Conservation (phyloP, 2,797 vertebrate genomes). For the Tapirus indicus region DNA sequence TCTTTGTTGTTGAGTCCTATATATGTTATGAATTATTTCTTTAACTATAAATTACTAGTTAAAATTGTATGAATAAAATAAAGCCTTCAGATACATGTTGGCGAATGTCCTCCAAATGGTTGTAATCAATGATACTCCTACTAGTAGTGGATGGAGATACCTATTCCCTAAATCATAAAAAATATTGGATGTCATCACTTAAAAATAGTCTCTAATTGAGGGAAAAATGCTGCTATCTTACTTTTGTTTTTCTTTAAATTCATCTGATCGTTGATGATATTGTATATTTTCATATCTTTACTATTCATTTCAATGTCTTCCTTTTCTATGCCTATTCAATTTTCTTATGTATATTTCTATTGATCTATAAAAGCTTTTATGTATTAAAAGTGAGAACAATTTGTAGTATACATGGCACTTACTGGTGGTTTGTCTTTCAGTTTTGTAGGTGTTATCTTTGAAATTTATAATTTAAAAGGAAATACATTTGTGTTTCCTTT, state of each 20-base stretch:
- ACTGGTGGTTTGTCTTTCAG: neutral
- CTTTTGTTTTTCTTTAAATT: neutral
- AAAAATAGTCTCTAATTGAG: neutral
- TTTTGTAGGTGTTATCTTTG: neutral
- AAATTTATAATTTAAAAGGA: neutral
- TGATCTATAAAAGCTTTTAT: neutral
- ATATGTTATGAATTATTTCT: neutral
- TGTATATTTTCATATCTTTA: neutral
- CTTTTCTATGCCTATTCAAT: neutral
- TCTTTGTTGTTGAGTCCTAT: neutral
- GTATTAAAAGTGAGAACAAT: neutral
- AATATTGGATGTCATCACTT: neutral
- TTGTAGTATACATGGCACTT: neutral
- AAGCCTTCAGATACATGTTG: neutral
- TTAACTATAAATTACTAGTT: neutral
- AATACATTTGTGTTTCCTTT: neutral
- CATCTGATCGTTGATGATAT: neutral
- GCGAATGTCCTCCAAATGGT: neutral
- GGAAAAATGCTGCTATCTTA: neutral
- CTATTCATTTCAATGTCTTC: neutral
- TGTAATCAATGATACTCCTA: neutral
- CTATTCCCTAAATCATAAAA: neutral
- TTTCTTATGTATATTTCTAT: neutral
- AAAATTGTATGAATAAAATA: neutral
- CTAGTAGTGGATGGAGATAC: neutral